Percentiles rank a stretch among this genome's conserved stretches.
These are phyloP conservation scores for Alitta virens DNA, from an alignment of 2,888 invertebrate genomes.

Conservation along the genomic window DNA sequence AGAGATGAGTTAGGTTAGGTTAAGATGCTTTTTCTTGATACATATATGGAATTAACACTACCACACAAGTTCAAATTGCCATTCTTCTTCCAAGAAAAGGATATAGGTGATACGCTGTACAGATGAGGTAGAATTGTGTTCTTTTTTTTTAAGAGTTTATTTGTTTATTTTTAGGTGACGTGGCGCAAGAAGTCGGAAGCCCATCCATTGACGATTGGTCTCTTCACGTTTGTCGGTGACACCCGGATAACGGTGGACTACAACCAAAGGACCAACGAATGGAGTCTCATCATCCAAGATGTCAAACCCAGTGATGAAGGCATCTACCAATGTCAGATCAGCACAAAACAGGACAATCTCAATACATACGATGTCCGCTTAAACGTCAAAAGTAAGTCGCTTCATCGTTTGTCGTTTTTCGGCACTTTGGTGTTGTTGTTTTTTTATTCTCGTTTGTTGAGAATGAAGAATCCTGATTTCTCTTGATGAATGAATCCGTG, in stretches of 20 bases:
- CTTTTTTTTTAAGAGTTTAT: too few relatives aligned
- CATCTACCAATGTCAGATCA: conserved; percentile 24
- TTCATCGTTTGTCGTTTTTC: neutral
- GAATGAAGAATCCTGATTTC: too few relatives aligned
- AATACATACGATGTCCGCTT: conserved; percentile 21
- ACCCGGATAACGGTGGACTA: conserved; percentile 25
- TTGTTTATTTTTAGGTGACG: conserved; percentile 22
- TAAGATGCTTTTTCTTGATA: too few relatives aligned
- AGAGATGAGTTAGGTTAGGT: too few relatives aligned
- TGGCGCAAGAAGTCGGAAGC: conserved; percentile 19
- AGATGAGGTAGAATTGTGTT: too few relatives aligned
- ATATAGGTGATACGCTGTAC: too few relatives aligned
- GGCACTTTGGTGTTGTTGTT: too few relatives aligned
- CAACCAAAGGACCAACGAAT: conserved; percentile 26
- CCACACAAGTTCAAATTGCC: too few relatives aligned
- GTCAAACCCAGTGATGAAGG: conserved; percentile 27
- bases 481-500: too few relatives aligned
- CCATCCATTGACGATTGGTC: conserved; percentile 25
- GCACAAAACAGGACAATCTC: conserved; percentile 20
- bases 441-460: too few relatives aligned
- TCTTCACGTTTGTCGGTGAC: conserved; percentile 23
- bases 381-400: conserved; percentile 25
- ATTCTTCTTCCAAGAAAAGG: too few relatives aligned
- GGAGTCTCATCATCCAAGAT: conserved; percentile 26
- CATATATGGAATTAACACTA: too few relatives aligned